Conservation (phyloP, 2,888 invertebrate genomes). For the Dione vanillae region DNA sequence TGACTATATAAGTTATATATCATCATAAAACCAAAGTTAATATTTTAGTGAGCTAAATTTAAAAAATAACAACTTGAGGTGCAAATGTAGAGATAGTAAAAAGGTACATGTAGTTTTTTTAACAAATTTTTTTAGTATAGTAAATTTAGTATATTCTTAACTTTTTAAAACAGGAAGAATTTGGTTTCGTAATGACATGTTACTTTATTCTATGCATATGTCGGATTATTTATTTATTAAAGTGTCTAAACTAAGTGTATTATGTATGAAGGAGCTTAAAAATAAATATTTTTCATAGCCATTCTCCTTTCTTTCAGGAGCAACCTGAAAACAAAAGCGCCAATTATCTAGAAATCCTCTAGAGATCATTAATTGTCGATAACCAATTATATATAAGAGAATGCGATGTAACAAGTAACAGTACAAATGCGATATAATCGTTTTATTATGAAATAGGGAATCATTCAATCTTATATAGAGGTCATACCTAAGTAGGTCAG, state of each 20-base stretch:
- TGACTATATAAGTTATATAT: too few species aligned
- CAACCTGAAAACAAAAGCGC: constrained; percentile 37
- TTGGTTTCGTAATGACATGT: background rate
- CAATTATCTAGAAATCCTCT: background rate
- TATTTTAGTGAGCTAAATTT: too few species aligned
- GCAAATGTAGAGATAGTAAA: too few species aligned
- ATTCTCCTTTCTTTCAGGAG: constrained; percentile 37
- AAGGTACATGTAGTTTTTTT: too few species aligned
- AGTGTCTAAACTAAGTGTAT: background rate
- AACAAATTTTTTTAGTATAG: too few species aligned
- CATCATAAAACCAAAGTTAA: too few species aligned
- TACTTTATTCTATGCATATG: background rate
- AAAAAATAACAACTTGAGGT: too few species aligned
- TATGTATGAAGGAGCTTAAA: background rate
- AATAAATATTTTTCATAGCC: background rate
- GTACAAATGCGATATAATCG: background rate
- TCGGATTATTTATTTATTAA: background rate
- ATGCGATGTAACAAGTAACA: background rate
- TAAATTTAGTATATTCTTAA: too few species aligned
- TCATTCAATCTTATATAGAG: too few species aligned
- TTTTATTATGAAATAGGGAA: background rate
- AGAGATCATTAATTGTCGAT: background rate
- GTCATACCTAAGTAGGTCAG: too few species aligned
- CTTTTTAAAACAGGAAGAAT: too few species aligned
- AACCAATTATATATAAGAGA: background rate